A percentile compares a stretch with the other conserved stretches of the same genome.
Evolutionary conservation across 2,888 invertebrate genomes (phyloP).

Genomic region (Hololepta plana): DNA sequence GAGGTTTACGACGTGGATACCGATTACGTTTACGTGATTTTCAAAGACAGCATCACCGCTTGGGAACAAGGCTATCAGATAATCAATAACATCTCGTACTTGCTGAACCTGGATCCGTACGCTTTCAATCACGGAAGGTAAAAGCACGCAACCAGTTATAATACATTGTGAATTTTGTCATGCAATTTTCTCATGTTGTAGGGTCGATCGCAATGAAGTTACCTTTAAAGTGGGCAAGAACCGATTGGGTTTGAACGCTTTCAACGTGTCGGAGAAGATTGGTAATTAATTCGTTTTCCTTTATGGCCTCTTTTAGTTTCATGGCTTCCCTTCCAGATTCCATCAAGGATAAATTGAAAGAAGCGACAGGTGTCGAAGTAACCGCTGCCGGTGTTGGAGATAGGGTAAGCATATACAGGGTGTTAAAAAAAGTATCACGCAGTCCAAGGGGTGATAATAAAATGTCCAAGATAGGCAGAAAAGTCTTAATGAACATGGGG

Average conservation of each 20-base stretch:
- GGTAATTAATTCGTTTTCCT: slow-evolving; percentile 30
- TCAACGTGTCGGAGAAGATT: slow-evolving; percentile 44
- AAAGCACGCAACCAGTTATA: slow-evolving; percentile 12
- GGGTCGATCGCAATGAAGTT: slow-evolving; percentile 60
- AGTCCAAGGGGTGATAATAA: no score
- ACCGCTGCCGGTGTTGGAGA: slow-evolving; percentile 62
- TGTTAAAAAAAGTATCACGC: no score
- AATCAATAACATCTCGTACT: slow-evolving; percentile 46
- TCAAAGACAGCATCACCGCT: slow-evolving; percentile 54
- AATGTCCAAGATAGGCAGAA: slow-evolving; percentile 1
- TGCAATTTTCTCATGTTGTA: slow-evolving; percentile 23
- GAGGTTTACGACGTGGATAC: slow-evolving; percentile 44
- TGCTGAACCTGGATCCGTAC: slow-evolving; percentile 45
- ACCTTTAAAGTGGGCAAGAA: slow-evolving; percentile 55
- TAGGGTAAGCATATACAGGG: slow-evolving; percentile 43
- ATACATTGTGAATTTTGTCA: slow-evolving; percentile 4
- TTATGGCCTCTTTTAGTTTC: not conserved
- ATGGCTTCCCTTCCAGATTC: slow-evolving; percentile 25
- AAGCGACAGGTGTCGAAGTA: slow-evolving; percentile 49
- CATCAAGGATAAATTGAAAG: slow-evolving; percentile 47
- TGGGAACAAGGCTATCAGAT: slow-evolving; percentile 62
- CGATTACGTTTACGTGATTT: slow-evolving; percentile 60
- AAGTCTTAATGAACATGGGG: no score
- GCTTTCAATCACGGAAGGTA: slow-evolving; percentile 47
- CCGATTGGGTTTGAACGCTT: slow-evolving; percentile 40